phyloP scores from a whole-genome alignment of 2,113 vertebrate species.

The Pimephales promelas region DNA sequence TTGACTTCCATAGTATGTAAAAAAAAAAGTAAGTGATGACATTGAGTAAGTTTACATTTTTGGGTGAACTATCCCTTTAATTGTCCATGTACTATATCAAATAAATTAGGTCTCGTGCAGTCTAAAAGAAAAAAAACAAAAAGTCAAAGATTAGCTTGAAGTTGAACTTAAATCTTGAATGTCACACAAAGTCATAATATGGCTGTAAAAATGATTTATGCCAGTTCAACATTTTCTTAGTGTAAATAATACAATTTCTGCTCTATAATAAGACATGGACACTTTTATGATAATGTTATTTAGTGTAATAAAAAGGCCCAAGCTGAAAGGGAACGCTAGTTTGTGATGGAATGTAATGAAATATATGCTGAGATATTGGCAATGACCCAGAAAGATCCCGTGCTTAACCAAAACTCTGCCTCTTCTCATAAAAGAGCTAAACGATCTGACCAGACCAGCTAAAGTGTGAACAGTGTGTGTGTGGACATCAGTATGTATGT shows the following conservation, averaged over 20 bases:
- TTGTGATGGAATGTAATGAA: background rate
- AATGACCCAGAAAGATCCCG: background rate
- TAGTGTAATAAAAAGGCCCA: background rate
- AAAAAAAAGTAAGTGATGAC: too few species aligned
- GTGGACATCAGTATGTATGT: background rate
- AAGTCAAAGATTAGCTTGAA: background rate
- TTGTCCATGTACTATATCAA: background rate
- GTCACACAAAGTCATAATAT: background rate
- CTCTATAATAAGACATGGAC: background rate
- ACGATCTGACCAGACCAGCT: slow-evolving; percentile 31
- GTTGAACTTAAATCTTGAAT: background rate
- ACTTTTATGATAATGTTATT: background rate
- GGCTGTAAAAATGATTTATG: background rate
- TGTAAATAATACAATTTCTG: background rate
- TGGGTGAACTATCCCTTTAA: background rate
- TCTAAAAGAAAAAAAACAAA: background rate
- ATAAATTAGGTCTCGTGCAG: background rate
- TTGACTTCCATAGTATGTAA: too few species aligned
- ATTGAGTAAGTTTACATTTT: too few species aligned
- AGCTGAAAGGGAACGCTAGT: background rate
- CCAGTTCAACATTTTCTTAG: background rate
- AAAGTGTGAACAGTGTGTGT: background rate
- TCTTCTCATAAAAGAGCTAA: slow-evolving; percentile 26
- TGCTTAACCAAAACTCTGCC: slow-evolving; percentile 23
- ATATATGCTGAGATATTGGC: background rate